Base-by-base conservation (phyloP, 2,888 invertebrate species). In the Oligia fasciuncula region DNA sequence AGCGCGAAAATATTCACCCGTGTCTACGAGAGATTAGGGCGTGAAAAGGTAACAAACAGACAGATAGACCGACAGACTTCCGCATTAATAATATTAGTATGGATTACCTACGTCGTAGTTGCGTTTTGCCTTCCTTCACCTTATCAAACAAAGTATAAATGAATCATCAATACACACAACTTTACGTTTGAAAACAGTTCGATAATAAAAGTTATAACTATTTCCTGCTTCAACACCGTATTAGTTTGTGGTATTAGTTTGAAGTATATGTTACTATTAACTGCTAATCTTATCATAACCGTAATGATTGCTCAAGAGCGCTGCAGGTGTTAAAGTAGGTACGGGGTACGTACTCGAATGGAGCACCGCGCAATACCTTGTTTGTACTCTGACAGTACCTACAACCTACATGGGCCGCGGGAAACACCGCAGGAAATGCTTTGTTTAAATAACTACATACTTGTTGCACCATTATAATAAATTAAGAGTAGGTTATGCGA, bases 271-370 rank as follows among this genome's bases (percentile, higher is more conserved):
- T 40, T 46, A 49, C 29, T n/a, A 8, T 49, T 35, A 60, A 49
- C 19, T 14, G 35, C n/a, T 29, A 76, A 68, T 51, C 62, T 74
- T 80, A 84, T 87, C 87, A 66, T 67, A 80, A 84, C 69, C 49
- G 66, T 60, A 80, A 70, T 19, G 23, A 82, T 75, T 85, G 81
- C 81, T 77, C 77, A 77, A 84, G 65, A 80, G 76, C 23, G 6
- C 8, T 76, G 79, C 87, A 87, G 85, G 85, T 87, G 86, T 75
- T 84, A 1, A 9, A 54, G 43, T 65, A 35, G 14, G 40, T 51
- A 68, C 60, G 23, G 13, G 57, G 9, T 46, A 9, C 13, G 76
- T 35, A n/a, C 77, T 54, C 17, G 57, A 51, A 14, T 43, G 49
- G 72, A 11, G 49, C n/a, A 63, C 65, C 71, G 40, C 60, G 83